Conservation (phyloP, 2,797 vertebrate genomes). For the Dendrocincla fuliginosa region DNA sequence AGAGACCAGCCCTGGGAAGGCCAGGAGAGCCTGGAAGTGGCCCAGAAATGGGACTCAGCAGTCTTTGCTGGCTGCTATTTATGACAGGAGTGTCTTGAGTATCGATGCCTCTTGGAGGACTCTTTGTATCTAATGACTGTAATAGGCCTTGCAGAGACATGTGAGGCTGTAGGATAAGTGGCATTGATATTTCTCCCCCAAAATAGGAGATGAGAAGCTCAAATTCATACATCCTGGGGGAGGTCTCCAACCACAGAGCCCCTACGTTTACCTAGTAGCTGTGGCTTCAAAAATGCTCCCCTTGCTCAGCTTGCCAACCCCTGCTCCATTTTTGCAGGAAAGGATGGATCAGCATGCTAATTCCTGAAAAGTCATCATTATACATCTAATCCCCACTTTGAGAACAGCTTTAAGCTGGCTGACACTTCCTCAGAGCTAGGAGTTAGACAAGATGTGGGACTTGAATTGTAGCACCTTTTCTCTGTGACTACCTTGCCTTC, state of each 20-base stretch:
- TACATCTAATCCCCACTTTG: background rate
- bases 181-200: fast-evolving
- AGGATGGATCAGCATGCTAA: background rate
- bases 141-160: background rate
- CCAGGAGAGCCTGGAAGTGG: background rate
- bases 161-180: background rate
- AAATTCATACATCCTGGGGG: background rate
- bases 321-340: background rate
- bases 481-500: background rate
- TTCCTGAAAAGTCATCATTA: background rate
- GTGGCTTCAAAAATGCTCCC: background rate
- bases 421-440: background rate
- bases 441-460: background rate
- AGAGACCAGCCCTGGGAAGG: background rate
- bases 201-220: background rate
- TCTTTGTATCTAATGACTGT: background rate
- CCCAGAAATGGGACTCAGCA: background rate
- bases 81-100: background rate
- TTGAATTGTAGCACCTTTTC: background rate
- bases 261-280: background rate
- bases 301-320: background rate
- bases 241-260: background rate
- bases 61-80: background rate
- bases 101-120: background rate
- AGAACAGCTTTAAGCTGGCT: background rate